Percentiles rank a stretch among this genome's conserved stretches.
Evolutionary conservation across 2,888 invertebrate species (phyloP).

Genomic region (Heliconius ethilla): DNA sequence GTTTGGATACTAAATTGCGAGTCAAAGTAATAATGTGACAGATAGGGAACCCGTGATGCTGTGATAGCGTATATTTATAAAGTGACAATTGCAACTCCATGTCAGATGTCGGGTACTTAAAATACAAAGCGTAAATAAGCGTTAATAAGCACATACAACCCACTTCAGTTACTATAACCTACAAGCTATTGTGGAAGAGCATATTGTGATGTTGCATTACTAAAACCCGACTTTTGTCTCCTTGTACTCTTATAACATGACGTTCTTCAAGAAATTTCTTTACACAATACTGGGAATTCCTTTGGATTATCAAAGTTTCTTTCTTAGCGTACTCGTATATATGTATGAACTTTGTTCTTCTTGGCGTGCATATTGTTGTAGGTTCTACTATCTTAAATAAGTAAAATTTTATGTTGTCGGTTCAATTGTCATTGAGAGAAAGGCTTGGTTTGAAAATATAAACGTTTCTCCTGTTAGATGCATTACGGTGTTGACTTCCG

Average conservation of each 20-base stretch:
- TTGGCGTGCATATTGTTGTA: too few relatives aligned
- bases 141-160: slow-evolving; percentile 4
- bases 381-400: too few relatives aligned
- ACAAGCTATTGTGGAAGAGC: slow-evolving; percentile 10
- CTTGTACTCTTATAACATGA: slow-evolving; percentile 8
- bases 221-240: slow-evolving; percentile 9
- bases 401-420: too few relatives aligned
- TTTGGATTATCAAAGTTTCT: not conserved
- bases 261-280: slow-evolving; percentile 16
- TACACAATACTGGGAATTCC: slow-evolving; percentile 3
- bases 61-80: not conserved
- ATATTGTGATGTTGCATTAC: slow-evolving; percentile 18
- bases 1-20: too few relatives aligned
- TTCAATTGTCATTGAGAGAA: too few relatives aligned
- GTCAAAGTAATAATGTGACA: too few relatives aligned
- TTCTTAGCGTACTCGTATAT: not conserved
- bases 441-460: too few relatives aligned
- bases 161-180: slow-evolving; percentile 6
- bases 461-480: too few relatives aligned
- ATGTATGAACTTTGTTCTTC: not conserved
- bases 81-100: not conserved
- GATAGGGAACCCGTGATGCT: not conserved
- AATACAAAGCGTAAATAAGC: too few relatives aligned
- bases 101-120: too few relatives aligned
- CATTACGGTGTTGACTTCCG: not conserved